Conservation (phyloP, 92 coral and sea anemone genomes). For the Palythoa grandis region DNA sequence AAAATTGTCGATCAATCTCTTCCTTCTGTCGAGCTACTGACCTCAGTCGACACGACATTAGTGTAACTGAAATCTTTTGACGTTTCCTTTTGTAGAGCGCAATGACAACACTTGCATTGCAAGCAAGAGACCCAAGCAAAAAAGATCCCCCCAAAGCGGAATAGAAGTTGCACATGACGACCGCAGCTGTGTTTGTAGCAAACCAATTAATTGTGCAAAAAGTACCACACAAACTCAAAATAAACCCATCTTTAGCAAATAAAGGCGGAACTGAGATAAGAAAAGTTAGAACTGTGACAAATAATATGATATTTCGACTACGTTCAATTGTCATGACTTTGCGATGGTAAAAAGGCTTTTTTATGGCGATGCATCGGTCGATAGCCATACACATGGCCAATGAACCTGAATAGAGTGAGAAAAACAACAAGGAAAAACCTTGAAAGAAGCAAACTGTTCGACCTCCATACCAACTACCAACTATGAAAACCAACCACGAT, state of each 20-base stretch:
- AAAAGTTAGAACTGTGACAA: background rate
- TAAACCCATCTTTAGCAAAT: constrained; percentile 4
- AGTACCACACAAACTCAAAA: constrained; percentile 16
- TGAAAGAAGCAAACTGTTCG: constrained; percentile 20
- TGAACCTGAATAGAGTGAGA: constrained; percentile 17
- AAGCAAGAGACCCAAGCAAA: background rate
- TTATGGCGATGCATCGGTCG: constrained; percentile 26
- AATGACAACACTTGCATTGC: constrained; percentile 6
- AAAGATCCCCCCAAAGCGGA: constrained; percentile 15
- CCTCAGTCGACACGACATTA: constrained; percentile 7
- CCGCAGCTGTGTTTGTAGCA: constrained; percentile 6
- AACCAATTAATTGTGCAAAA: constrained; percentile 38
- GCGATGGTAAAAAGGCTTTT: constrained; percentile 35
- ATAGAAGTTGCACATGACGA: constrained; percentile 9
- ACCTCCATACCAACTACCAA: constrained; percentile 17
- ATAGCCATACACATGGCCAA: constrained; percentile 38
- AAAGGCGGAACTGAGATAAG: constrained; percentile 8
- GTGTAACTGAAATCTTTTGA: constrained; percentile 18
- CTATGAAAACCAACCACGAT: constrained; percentile 17
- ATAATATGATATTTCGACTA: background rate
- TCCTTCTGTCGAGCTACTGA: constrained; percentile 30
- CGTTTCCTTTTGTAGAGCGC: constrained; percentile 10
- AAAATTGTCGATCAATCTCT: constrained; percentile 28
- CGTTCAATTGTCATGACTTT: constrained; percentile 20
- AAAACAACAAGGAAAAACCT: constrained; percentile 8